Conservation (phyloP, 2,113 vertebrate species). For the Indri indri region DNA sequence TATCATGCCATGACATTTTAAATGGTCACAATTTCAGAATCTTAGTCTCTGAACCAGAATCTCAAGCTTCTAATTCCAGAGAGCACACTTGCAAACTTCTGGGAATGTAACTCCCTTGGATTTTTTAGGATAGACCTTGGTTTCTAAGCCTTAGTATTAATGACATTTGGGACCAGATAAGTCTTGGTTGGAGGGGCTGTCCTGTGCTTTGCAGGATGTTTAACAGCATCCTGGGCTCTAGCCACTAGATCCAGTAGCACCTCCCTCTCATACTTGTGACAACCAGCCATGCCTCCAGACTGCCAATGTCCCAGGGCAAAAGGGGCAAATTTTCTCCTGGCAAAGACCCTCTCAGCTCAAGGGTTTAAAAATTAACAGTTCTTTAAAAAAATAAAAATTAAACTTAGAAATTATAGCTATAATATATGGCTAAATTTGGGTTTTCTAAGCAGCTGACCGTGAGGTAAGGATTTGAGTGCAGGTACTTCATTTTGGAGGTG, state of each 20-base stretch:
- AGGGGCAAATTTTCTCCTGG: background rate
- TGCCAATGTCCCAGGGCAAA: background rate
- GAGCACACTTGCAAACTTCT: background rate
- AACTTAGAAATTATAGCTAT: background rate
- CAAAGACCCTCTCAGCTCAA: background rate
- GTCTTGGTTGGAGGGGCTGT: background rate
- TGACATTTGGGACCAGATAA: background rate
- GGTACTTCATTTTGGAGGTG: background rate
- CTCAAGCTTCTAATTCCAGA: background rate
- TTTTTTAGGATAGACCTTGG: background rate
- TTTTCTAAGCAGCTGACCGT: background rate
- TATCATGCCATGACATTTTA: background rate
- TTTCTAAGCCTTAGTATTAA: background rate
- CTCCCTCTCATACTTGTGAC: background rate
- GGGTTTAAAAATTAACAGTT: background rate
- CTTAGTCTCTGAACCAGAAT: background rate
- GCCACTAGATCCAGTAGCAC: background rate
- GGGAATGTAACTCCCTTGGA: background rate
- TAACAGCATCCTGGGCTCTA: no score
- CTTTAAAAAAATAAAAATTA: background rate
- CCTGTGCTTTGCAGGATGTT: background rate
- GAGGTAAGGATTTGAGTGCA: background rate
- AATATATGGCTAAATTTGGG: background rate
- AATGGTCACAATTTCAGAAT: background rate
- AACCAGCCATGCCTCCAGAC: background rate